A percentile compares a stretch with the other conserved stretches of the same genome.
These are phyloP conservation scores for Isurus oxyrinchus DNA, from an alignment of 2,113 vertebrate species.

Conservation along the genomic window DNA sequence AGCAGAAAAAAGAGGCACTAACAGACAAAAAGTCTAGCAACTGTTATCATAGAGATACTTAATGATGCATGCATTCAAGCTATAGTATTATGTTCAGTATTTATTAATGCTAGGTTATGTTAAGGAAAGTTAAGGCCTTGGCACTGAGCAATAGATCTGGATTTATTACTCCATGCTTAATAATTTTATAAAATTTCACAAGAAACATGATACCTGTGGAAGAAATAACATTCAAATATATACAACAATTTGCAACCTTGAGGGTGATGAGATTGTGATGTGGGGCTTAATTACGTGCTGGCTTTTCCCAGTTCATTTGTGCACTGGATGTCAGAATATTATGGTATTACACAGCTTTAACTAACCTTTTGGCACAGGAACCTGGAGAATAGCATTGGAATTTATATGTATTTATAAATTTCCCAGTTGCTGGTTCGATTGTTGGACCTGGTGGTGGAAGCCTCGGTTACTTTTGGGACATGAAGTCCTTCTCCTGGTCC, in stretches of 20 bases:
- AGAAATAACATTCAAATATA: background rate
- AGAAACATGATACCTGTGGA: background rate
- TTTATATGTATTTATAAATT: background rate
- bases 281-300: background rate
- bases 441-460: background rate
- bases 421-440: background rate
- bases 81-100: background rate
- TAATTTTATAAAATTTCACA: slow-evolving; percentile 14
- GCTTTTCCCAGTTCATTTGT: background rate
- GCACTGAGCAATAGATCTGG: background rate
- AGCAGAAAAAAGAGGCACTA: background rate
- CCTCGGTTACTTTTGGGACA: background rate
- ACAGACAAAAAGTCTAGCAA: background rate
- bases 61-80: background rate
- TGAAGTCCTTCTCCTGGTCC: background rate
- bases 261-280: background rate
- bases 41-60: background rate
- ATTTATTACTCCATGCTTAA: background rate
- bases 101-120: background rate
- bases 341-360: background rate
- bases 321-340: background rate
- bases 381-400: background rate
- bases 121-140: background rate
- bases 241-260: background rate
- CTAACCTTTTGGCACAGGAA: background rate